These are phyloP conservation scores for Philopedon plagiatum DNA, from an alignment of 2,888 invertebrate genomes.

Conservation along the genomic window DNA sequence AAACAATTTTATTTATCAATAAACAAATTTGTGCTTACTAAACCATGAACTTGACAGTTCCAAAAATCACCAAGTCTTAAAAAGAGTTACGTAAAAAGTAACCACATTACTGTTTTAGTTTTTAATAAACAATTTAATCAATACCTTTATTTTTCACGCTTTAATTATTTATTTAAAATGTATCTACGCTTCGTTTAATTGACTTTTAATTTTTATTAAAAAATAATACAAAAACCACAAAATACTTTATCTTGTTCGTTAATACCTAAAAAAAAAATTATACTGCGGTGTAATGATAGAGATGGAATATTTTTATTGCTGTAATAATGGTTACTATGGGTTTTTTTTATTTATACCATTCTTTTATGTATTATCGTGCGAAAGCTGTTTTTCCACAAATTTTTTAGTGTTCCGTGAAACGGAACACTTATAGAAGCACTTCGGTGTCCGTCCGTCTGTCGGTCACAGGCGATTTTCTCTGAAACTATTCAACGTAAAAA, in stretches of 20 bases:
- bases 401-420: too few species aligned
- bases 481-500: too few species aligned
- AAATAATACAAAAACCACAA: not conserved
- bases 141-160: not conserved
- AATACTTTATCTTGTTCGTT: not conserved
- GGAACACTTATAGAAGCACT: too few species aligned
- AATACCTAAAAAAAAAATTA: not conserved
- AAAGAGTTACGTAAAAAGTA: not conserved
- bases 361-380: too few species aligned
- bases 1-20: too few species aligned
- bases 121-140: not conserved
- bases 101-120: constrained; percentile 2
- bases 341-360: too few species aligned
- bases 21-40: not conserved
- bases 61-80: not conserved
- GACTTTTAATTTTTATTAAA: not conserved
- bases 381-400: too few species aligned
- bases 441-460: too few species aligned
- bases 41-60: constrained; percentile 1
- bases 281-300: not conserved
- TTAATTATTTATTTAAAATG: not conserved
- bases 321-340: not conserved
- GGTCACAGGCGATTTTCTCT: too few species aligned
- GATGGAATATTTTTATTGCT: not conserved
- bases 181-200: not conserved